Conservation (phyloP, 2,797 vertebrate genomes). For the Enteromius anoplus region DNA sequence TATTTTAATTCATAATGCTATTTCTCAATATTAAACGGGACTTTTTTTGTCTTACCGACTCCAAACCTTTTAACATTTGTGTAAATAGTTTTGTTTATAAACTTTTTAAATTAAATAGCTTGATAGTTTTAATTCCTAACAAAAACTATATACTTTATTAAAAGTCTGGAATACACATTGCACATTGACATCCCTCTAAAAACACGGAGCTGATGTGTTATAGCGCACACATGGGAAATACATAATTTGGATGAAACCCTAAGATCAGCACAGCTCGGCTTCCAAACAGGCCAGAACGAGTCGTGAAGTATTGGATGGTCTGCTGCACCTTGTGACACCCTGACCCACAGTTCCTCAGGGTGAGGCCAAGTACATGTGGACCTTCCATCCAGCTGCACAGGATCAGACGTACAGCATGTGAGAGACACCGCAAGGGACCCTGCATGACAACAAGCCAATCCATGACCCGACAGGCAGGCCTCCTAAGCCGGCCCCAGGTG, state of each 20-base stretch:
- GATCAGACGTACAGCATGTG: conserved; percentile 67
- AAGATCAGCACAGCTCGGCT: conserved; percentile 47
- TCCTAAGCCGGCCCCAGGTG: conserved; percentile 61
- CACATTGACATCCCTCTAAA: not conserved
- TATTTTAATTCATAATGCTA: not conserved
- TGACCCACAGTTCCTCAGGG: conserved; percentile 65
- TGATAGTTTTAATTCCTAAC: not conserved
- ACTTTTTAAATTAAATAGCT: not conserved
- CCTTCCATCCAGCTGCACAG: conserved; percentile 68
- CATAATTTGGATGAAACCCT: conserved; percentile 54
- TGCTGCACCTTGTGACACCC: conserved; percentile 65
- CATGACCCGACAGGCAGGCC: conserved; percentile 57
- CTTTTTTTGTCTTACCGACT: not conserved
- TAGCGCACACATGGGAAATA: conserved; percentile 20
- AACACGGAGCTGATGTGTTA: conserved; percentile 16
- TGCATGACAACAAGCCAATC: conserved; percentile 66
- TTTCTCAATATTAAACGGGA: not conserved
- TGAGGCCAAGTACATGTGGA: conserved; percentile 70
- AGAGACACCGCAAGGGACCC: conserved; percentile 68
- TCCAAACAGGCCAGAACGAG: conserved; percentile 64
- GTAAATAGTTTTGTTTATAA: not conserved
- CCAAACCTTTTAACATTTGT: not conserved
- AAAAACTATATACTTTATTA: not conserved
- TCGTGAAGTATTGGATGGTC: conserved; percentile 68
- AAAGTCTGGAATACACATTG: conserved; percentile 11